phyloP scores from a whole-genome alignment of 2,888 invertebrate genomes.

The Bombyx huttoni region DNA sequence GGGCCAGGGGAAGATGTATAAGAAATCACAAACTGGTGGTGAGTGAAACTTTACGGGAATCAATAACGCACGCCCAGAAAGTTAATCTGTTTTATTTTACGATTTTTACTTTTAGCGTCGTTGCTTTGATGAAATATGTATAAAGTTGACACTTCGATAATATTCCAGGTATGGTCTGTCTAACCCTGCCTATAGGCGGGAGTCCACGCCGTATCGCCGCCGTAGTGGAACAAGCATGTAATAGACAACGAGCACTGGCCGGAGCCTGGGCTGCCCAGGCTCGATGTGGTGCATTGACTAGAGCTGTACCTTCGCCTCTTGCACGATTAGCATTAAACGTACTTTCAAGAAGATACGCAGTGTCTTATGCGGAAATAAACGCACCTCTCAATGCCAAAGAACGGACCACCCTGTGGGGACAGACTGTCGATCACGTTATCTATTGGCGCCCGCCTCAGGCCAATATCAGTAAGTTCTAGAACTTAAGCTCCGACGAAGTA shows the following conservation, averaged over 20 bases:
- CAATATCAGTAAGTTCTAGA: slow-evolving; percentile 76
- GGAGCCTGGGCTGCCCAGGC: slow-evolving; percentile 64
- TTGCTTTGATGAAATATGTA: neutral
- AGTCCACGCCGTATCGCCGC: slow-evolving; percentile 48
- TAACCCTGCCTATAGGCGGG: slow-evolving; percentile 73
- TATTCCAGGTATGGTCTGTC: slow-evolving; percentile 75
- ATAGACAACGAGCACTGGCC: slow-evolving; percentile 65
- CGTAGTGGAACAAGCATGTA: slow-evolving; percentile 37
- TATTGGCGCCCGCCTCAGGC: slow-evolving; percentile 85
- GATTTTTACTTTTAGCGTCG: neutral
- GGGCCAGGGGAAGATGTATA: slow-evolving; percentile 54
- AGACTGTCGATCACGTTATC: slow-evolving; percentile 74
- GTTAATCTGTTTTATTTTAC: neutral
- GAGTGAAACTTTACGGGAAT: slow-evolving; percentile 7
- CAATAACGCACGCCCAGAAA: neutral
- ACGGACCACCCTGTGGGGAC: slow-evolving; percentile 75
- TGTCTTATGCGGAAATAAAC: slow-evolving; percentile 75
- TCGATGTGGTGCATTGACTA: slow-evolving; percentile 71
- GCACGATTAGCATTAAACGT: slow-evolving; percentile 71
- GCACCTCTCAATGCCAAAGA: slow-evolving; percentile 39
- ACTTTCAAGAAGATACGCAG: slow-evolving; percentile 77
- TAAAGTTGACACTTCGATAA: neutral
- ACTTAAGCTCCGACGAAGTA: no score
- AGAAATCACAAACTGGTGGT: slow-evolving; percentile 71
- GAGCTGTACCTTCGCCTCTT: slow-evolving; percentile 73